Evolutionary conservation across 2,888 invertebrate species (phyloP), one percentile per base, ranked within the genome.

Genomic region (Sinelater perroti): DNA sequence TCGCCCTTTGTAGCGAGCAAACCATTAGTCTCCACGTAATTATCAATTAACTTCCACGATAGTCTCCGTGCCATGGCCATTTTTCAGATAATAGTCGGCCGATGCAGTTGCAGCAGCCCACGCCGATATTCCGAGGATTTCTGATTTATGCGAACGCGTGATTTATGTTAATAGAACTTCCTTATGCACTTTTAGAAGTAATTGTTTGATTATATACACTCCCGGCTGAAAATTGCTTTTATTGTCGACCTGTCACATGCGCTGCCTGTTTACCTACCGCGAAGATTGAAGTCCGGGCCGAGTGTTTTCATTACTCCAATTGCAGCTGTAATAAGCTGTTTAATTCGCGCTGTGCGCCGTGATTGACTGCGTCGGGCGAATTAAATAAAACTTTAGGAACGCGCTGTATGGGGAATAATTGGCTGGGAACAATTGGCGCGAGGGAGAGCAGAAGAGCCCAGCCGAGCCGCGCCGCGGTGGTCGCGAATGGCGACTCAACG

Each of bases 161-260:
- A 53, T 53, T 53, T 53, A 53, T 53, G 44, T 18, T 53, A 36
- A 53, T 53, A 42, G 45, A 45, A 45, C 44, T 36, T 53, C 36
- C 45, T 44, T 45, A 21, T 42, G 45, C 30, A 45, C 53, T 44
- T 45, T 45, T 52, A 52, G 40, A 52, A 30, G 52, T 52, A 44
- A 52, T 52, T 52, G 42, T 52, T 52, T 40, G 14, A 52, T 52
- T 44, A 52, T 52, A 10, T 52, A 44, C 42, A 52, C 31, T 40
- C 31, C 52, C 52, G 40, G 44, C 42, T 44, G 14, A 52, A 33
- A 52, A 52, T 52, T 52, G 44, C 40, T 52, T 52, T 52, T 42
- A 52, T 52, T 52, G 42, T 52, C 44, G 36, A 40, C 33, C 42
- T 44, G 52, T 44, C 52, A 44, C 20, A 52, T 42, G 30, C 33